phyloP scores from a whole-genome alignment of 2,888 invertebrate genomes.

The Schrankia costaestrigalis region DNA sequence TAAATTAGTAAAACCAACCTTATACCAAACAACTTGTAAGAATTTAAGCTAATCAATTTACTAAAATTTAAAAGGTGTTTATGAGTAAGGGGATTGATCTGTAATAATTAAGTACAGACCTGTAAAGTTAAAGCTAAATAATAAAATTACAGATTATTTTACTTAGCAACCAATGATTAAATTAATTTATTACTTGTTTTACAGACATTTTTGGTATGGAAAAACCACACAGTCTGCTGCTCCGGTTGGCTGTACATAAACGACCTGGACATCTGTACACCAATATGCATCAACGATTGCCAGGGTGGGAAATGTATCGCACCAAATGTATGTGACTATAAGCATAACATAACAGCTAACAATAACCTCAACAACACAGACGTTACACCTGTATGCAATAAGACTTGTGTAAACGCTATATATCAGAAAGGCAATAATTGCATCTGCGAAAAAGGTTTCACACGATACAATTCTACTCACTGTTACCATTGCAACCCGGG shows the following conservation, averaged over 20 bases:
- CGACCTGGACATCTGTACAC: constrained; percentile 56
- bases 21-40: too few relatives aligned
- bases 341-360: constrained; percentile 43
- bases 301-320: constrained; percentile 61
- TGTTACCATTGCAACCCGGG: constrained; percentile 48
- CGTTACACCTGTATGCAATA: constrained; percentile 47
- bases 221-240: constrained; percentile 58
- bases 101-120: too few relatives aligned
- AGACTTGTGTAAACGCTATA: constrained; percentile 52
- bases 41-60: too few relatives aligned
- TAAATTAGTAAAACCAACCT: too few relatives aligned
- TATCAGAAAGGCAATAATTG: constrained; percentile 48
- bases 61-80: too few relatives aligned
- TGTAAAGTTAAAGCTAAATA: too few relatives aligned
- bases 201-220: constrained; percentile 47
- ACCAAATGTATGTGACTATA: constrained; percentile 30
- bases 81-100: too few relatives aligned
- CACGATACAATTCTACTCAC: constrained; percentile 48
- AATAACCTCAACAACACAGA: constrained; percentile 55
- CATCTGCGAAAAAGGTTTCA: constrained; percentile 43
- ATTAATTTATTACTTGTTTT: constrained; percentile 20
- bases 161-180: too few relatives aligned
- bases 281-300: constrained; percentile 75
- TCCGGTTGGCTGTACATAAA: constrained; percentile 62
- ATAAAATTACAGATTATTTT: too few relatives aligned